Percentiles rank a stretch among this genome's conserved stretches.
These are phyloP conservation scores for Cryptotermes secundus DNA, from an alignment of 1,140 invertebrate species.

Conservation along the genomic window DNA sequence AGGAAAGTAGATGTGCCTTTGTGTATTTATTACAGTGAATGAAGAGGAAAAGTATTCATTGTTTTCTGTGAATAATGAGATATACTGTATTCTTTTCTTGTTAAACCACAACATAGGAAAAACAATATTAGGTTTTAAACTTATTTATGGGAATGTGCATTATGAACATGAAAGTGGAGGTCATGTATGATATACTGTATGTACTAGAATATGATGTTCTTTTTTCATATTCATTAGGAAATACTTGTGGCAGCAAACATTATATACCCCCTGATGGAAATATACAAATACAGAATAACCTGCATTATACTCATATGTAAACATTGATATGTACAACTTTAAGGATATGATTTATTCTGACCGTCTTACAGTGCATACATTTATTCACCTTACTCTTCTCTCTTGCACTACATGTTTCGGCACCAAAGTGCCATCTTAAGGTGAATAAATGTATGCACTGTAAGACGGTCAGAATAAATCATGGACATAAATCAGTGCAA, in stretches of 20 bases:
- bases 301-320: background rate
- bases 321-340: background rate
- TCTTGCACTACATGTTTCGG: no score
- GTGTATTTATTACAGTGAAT: no score
- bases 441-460: no score
- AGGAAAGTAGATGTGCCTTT: no score
- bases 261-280: background rate
- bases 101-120: background rate
- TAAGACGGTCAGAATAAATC: no score
- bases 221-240: background rate
- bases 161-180: background rate
- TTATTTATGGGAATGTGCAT: background rate
- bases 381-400: no score
- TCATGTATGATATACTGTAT: background rate
- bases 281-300: background rate
- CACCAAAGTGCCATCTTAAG: no score
- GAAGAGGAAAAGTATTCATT: no score
- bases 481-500: no score
- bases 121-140: background rate
- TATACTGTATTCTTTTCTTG: background rate
- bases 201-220: background rate
- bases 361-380: no score
- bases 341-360: no score
- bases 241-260: background rate
- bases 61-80: no score